These are phyloP conservation scores for Sarcophaga variegata DNA, from an alignment of 2,888 invertebrate species.

Conservation along the genomic window DNA sequence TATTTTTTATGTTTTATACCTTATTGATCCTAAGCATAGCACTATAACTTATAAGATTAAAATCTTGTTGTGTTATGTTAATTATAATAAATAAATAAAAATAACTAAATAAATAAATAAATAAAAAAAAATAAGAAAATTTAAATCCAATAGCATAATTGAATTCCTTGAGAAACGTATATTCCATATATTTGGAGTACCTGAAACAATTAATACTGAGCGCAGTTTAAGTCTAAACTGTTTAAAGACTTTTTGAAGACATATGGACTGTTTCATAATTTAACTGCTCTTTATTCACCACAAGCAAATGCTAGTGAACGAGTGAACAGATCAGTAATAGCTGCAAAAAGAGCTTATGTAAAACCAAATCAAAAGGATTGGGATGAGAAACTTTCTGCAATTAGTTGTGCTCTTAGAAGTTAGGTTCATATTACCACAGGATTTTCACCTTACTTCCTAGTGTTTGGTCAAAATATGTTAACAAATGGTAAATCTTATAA, in stretches of 20 bases:
- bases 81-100: too few relatives aligned
- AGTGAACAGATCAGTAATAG: slow-evolving; percentile 20
- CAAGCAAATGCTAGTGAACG: slow-evolving; percentile 24
- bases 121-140: too few relatives aligned
- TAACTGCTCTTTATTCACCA: slow-evolving; percentile 4
- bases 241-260: slow-evolving; percentile 7
- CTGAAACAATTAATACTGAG: slow-evolving; percentile 25
- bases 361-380: slow-evolving; percentile 24
- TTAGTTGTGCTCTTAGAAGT: slow-evolving; percentile 28
- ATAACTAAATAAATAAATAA: too few relatives aligned
- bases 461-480: slow-evolving; percentile 40
- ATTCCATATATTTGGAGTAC: slow-evolving; percentile 22
- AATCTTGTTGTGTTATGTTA: too few relatives aligned
- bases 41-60: too few relatives aligned
- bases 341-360: slow-evolving; percentile 22
- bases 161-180: background rate
- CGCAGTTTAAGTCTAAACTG: slow-evolving; percentile 6
- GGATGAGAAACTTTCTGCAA: slow-evolving; percentile 17
- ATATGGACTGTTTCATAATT: slow-evolving; percentile 21
- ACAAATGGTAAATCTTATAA: background rate
- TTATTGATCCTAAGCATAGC: too few relatives aligned
- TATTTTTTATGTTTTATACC: too few relatives aligned
- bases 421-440: slow-evolving; percentile 14
- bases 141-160: background rate
- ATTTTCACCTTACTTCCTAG: slow-evolving; percentile 28